These are phyloP conservation scores for Patiria pectinifera DNA, from an alignment of 53 echinoderm and acorn worm genomes.

Conservation along the genomic window DNA sequence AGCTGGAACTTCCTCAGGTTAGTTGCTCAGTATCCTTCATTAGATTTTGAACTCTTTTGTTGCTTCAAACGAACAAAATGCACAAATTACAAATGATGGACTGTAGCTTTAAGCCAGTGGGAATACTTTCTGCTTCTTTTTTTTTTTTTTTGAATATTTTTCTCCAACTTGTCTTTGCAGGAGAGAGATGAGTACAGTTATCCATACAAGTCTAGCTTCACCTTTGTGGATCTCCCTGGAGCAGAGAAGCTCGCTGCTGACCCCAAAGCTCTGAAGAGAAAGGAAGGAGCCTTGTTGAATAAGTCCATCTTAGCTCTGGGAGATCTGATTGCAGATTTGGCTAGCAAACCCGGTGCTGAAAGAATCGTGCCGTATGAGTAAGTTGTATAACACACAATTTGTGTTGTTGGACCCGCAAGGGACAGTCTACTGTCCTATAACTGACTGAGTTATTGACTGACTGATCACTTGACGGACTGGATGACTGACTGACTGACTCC, in stretches of 20 bases:
- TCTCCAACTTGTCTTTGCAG: conserved; percentile 24
- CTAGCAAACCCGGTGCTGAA: conserved; percentile 58
- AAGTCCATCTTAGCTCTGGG: conserved; percentile 77
- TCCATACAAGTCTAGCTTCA: conserved; percentile 81
- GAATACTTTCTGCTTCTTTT: background rate
- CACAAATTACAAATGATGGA: too few relatives aligned
- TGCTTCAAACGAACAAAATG: too few relatives aligned
- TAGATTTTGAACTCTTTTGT: too few relatives aligned
- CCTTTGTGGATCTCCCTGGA: conserved; percentile 88
- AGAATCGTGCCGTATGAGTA: conserved; percentile 79
- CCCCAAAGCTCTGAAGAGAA: conserved; percentile 68
- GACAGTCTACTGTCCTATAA: too few relatives aligned
- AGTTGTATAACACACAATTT: background rate
- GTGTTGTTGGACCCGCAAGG: background rate
- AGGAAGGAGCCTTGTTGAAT: conserved; percentile 71
- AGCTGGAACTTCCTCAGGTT: too few relatives aligned
- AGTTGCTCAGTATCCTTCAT: too few relatives aligned
- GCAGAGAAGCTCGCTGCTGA: conserved; percentile 77
- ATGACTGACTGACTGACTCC: too few relatives aligned
- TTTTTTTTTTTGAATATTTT: background rate
- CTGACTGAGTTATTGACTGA: too few relatives aligned
- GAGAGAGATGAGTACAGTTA: conserved; percentile 78
- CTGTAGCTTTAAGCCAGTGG: too few relatives aligned
- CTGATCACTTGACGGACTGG: too few relatives aligned
- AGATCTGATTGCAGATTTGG: conserved; percentile 69